Evolutionary conservation across 2,888 invertebrate species (phyloP).

Genomic region (Drosophila basisetae): DNA sequence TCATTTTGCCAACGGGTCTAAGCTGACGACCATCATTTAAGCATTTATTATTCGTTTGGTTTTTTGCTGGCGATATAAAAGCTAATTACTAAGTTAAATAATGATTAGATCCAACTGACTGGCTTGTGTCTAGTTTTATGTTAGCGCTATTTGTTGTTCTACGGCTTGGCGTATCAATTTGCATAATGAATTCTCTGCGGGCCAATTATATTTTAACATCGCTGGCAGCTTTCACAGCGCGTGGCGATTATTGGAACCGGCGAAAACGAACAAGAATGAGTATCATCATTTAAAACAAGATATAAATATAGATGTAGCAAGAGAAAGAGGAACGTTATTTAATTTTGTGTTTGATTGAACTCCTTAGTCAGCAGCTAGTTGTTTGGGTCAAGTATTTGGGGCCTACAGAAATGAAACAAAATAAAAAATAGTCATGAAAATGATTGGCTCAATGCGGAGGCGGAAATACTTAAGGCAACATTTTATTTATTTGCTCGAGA

Average conservation of each 20-base stretch:
- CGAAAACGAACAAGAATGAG: not conserved
- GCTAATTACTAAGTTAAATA: slow-evolving; percentile 74
- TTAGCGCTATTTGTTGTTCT: slow-evolving; percentile 19
- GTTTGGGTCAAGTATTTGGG: not conserved
- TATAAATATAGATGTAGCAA: slow-evolving; percentile 16
- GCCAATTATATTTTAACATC: slow-evolving; percentile 61
- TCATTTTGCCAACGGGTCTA: slow-evolving; percentile 39
- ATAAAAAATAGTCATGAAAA: slow-evolving; percentile 15
- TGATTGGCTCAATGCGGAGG: slow-evolving; percentile 65
- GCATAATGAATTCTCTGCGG: slow-evolving; percentile 68
- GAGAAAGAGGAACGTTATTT: slow-evolving; percentile 12
- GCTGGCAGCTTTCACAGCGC: slow-evolving; percentile 66
- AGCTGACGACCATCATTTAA: slow-evolving; percentile 42
- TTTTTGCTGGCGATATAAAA: slow-evolving; percentile 40
- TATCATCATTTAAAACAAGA: slow-evolving; percentile 18
- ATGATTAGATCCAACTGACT: slow-evolving; percentile 59
- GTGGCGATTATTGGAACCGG: slow-evolving; percentile 41
- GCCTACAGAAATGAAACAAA: slow-evolving; percentile 16
- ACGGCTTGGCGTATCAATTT: slow-evolving; percentile 54
- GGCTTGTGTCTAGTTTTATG: not conserved
- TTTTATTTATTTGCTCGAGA: slow-evolving; percentile 48
- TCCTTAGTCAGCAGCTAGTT: not conserved
- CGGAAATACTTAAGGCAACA: slow-evolving; percentile 63
- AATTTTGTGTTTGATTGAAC: slow-evolving; percentile 11
- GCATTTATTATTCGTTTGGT: slow-evolving; percentile 12